phyloP scores from a whole-genome alignment of 1,140 invertebrate species.

The Tribolium madens region DNA sequence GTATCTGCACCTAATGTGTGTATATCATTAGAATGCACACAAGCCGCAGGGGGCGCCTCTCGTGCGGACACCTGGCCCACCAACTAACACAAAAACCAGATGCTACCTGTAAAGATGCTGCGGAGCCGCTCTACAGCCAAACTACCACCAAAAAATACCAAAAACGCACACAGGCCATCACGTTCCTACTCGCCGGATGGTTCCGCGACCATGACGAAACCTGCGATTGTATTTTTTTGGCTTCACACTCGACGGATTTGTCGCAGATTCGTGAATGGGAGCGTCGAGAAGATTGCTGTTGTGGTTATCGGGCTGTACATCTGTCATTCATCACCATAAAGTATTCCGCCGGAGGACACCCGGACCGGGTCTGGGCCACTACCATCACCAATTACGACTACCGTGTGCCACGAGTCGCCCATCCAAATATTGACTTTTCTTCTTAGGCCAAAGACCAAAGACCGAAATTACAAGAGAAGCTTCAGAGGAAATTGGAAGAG shows the following conservation, averaged over 20 bases:
- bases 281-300: background rate
- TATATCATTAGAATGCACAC: constrained; percentile 50
- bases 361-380: constrained; percentile 10
- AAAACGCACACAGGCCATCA: background rate
- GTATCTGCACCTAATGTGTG: constrained; percentile 47
- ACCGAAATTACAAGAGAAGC: background rate
- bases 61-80: constrained; percentile 49
- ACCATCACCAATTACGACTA: constrained; percentile 43
- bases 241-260: constrained; percentile 13
- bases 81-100: constrained; percentile 49
- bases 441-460: background rate
- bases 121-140: background rate
- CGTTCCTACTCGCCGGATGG: background rate
- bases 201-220: constrained; percentile 11
- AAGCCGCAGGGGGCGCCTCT: constrained; percentile 44
- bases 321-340: constrained; percentile 42
- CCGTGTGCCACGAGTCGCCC: constrained; percentile 37
- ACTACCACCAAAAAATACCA: background rate
- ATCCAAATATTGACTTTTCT: background rate
- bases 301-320: constrained; percentile 35
- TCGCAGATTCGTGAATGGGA: background rate
- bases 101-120: constrained; percentile 38
- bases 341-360: constrained; percentile 17
- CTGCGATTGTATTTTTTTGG: background rate
- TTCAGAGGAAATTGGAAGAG: constrained; percentile 4